Conservation (phyloP, 37 sponge, comb jelly and placozoan genomes). For the Theonella swinhoei region DNA sequence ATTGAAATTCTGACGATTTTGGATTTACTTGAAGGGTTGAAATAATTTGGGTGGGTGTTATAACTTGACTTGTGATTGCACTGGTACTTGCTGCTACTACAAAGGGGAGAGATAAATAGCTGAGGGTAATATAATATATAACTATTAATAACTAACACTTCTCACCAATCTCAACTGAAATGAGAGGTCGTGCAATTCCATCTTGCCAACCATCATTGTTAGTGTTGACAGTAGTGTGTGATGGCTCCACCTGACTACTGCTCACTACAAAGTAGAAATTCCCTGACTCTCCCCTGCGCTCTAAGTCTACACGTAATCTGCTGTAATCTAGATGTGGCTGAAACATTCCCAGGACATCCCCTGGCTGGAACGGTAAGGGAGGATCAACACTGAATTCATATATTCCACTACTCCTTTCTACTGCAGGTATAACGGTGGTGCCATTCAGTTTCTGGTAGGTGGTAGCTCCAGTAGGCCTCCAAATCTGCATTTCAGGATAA, state of each 20-base stretch:
- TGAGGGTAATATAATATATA: too few relatives aligned
- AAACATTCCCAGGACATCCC: background rate
- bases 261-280: background rate
- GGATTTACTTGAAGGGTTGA: too few relatives aligned
- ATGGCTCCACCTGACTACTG: background rate
- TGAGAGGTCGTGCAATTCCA: background rate
- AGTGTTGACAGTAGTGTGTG: background rate
- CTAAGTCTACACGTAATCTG: background rate
- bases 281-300: background rate
- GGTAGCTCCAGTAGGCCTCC: background rate
- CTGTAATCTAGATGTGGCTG: slow-evolving; percentile 2
- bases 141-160: background rate
- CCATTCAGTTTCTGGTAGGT: background rate
- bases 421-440: background rate
- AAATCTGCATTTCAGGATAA: background rate
- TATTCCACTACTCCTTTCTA: background rate
- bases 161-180: background rate
- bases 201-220: background rate
- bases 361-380: background rate
- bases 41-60: too few relatives aligned
- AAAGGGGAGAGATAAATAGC: too few relatives aligned
- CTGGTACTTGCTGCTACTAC: too few relatives aligned
- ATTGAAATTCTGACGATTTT: too few relatives aligned
- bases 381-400: background rate
- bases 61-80: too few relatives aligned